phyloP scores from a whole-genome alignment of 2,888 invertebrate species.

The Physocephala rufipes region DNA sequence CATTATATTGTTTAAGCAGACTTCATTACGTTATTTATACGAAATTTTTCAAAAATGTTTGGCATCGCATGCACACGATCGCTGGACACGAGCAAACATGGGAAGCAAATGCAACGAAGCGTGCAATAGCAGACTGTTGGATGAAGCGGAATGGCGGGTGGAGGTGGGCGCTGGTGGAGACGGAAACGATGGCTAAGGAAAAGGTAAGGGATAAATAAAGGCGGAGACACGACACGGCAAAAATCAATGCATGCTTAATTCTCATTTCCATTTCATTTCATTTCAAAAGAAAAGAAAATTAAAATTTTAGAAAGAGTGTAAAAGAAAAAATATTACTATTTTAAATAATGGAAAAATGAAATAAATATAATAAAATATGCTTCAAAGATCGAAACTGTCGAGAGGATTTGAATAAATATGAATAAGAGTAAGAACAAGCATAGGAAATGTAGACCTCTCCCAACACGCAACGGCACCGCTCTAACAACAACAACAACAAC shows the following conservation, averaged over 20 bases:
- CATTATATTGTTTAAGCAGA: slow-evolving; percentile 64
- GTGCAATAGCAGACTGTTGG: slow-evolving; percentile 1
- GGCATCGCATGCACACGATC: slow-evolving; percentile 51
- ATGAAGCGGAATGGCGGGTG: background rate
- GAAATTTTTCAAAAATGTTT: slow-evolving; percentile 58
- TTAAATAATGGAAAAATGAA: background rate
- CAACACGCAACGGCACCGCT: slow-evolving; percentile 13
- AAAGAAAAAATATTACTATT: background rate
- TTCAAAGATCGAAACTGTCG: slow-evolving; percentile 21
- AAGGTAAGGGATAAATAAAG: background rate
- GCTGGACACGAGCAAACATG: slow-evolving; percentile 39
- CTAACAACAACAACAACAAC: slow-evolving; percentile 11
- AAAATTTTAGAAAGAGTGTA: background rate
- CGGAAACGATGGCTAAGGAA: background rate
- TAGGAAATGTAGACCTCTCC: no score
- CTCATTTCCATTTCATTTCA: no score
- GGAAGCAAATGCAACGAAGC: slow-evolving; percentile 21
- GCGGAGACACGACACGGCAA: background rate
- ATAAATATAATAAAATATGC: background rate
- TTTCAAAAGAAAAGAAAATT: slow-evolving; percentile 5
- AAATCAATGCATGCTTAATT: no score
- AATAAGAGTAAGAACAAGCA: background rate
- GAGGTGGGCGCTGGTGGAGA: background rate
- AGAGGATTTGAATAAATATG: slow-evolving; percentile 25
- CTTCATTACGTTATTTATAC: slow-evolving; percentile 64